These are phyloP conservation scores for Cynopterus sphinx DNA, from an alignment of 2,797 vertebrate species.

Conservation along the genomic window DNA sequence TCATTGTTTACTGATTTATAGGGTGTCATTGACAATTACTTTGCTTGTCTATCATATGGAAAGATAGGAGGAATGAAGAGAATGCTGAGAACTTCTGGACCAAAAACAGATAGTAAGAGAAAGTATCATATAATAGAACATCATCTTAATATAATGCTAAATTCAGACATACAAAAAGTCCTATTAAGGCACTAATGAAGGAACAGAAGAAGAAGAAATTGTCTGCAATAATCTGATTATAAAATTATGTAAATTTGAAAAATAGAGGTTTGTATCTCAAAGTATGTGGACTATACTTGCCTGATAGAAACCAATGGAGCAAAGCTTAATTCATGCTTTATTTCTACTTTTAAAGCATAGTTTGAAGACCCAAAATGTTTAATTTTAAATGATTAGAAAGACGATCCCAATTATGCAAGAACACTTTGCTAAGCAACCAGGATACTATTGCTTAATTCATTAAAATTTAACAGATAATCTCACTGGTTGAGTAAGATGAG, in stretches of 20 bases:
- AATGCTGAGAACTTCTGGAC: slow-evolving; percentile 37
- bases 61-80: background rate
- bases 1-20: slow-evolving; percentile 12
- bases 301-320: slow-evolving; percentile 44
- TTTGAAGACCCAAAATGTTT: slow-evolving; percentile 83
- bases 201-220: background rate
- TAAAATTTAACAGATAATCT: slow-evolving; percentile 89
- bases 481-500: slow-evolving; percentile 80
- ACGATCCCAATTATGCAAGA: slow-evolving; percentile 87
- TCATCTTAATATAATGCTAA: slow-evolving; percentile 2
- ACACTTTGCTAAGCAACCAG: slow-evolving; percentile 88
- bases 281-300: background rate
- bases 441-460: slow-evolving; percentile 86
- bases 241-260: background rate
- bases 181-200: background rate
- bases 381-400: slow-evolving; percentile 94
- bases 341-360: slow-evolving; percentile 68
- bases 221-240: background rate
- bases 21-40: background rate
- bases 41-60: background rate
- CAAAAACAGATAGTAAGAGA: background rate
- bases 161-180: background rate
- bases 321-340: slow-evolving; percentile 72
- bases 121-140: background rate
- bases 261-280: background rate